Percentiles rank a stretch among this genome's conserved stretches.
Conservation (phyloP, 2,113 vertebrate species). For the Pygoscelis adeliae region DNA sequence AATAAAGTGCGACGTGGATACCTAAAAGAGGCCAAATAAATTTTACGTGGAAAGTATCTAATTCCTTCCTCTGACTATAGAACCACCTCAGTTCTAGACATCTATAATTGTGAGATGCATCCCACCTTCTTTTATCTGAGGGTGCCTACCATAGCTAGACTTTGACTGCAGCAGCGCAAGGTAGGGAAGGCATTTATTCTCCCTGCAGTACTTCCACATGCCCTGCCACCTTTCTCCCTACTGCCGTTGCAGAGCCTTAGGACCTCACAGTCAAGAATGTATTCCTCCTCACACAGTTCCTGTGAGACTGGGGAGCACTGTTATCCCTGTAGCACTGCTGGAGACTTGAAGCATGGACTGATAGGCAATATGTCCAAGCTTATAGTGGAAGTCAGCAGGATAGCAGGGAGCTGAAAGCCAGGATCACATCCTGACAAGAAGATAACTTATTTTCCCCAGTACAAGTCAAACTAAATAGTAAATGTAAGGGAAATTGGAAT, state of each 20-base stretch:
- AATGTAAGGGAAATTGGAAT: background rate
- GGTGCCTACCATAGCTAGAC: background rate
- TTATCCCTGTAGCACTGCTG: background rate
- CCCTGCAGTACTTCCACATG: background rate
- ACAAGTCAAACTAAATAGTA: background rate
- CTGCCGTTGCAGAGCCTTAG: background rate
- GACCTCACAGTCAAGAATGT: background rate
- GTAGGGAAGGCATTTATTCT: background rate
- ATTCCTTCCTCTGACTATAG: background rate
- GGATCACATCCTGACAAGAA: background rate
- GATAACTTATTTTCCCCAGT: background rate
- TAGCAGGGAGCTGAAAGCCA: background rate
- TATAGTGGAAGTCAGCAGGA: background rate
- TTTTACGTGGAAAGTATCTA: background rate
- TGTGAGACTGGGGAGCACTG: background rate
- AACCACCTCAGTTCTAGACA: background rate
- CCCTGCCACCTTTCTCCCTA: background rate
- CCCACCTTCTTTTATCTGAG: background rate
- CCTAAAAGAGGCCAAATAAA: background rate
- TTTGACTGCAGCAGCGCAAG: background rate
- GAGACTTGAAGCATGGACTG: background rate
- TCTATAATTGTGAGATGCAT: background rate
- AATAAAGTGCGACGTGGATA: background rate
- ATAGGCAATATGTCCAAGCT: background rate
- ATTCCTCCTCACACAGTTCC: background rate